Conservation (phyloP, 2,888 invertebrate species). For the Heliconius charithonia region DNA sequence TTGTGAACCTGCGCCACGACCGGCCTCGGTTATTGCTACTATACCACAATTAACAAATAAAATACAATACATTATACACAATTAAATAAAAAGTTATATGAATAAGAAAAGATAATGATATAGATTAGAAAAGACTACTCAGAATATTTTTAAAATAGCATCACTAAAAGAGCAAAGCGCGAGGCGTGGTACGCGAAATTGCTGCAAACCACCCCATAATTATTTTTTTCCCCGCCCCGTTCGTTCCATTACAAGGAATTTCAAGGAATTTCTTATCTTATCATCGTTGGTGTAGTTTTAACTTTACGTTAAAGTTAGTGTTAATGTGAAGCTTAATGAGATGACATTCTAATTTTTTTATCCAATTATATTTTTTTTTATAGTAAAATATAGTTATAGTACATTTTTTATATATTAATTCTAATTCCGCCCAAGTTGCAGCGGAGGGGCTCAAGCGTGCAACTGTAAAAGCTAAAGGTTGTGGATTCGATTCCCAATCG, state of each 20-base stretch:
- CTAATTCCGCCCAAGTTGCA: too few relatives aligned
- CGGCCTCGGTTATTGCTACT: too few relatives aligned
- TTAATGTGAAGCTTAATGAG: slow-evolving; percentile 2
- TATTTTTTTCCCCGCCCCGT: slow-evolving; percentile 60
- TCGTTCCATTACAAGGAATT: slow-evolving; percentile 72
- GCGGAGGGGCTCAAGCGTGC: too few relatives aligned
- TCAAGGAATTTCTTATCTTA: slow-evolving; percentile 62
- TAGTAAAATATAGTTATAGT: not conserved
- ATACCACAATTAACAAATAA: too few relatives aligned
- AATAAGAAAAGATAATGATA: too few relatives aligned
- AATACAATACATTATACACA: too few relatives aligned
- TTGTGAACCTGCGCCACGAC: too few relatives aligned
- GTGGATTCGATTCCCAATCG: too few relatives aligned
- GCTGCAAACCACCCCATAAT: slow-evolving; percentile 61
- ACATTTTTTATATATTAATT: too few relatives aligned
- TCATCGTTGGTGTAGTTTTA: slow-evolving; percentile 18
- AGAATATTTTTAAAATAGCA: slow-evolving; percentile 29
- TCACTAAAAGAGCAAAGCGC: slow-evolving; percentile 42
- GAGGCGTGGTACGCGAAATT: slow-evolving; percentile 58
- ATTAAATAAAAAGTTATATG: too few relatives aligned
- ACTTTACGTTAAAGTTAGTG: slow-evolving; percentile 16
- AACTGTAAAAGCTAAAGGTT: too few relatives aligned
- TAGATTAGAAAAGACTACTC: slow-evolving; percentile 12
- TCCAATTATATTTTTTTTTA: not conserved
- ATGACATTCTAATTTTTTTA: not conserved